Evolutionary conservation across 30 jellyfish, hydroid and myxozoan genomes (phyloP).

Genomic region (Pseudorhiza aurosa): DNA sequence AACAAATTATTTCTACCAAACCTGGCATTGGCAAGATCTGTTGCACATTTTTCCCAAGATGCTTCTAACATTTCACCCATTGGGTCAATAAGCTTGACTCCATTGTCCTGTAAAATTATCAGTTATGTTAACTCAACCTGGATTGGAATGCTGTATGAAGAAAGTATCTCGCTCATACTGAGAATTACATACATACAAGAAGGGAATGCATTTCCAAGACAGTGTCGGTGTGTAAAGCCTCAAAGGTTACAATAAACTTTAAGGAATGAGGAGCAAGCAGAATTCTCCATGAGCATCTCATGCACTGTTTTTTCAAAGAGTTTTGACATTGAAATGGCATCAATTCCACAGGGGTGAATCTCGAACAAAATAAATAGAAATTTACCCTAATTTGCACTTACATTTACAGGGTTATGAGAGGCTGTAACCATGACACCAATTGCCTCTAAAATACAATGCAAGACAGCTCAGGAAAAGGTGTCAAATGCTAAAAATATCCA

Average conservation of each 20-base stretch:
- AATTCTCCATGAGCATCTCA: too few species aligned
- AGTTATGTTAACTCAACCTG: not conserved
- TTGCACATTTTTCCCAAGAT: slow-evolving; percentile 92
- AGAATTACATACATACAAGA: too few species aligned
- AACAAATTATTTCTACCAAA: too few species aligned
- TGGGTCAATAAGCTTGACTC: slow-evolving; percentile 92
- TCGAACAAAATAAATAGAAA: too few species aligned
- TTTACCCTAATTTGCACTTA: not conserved
- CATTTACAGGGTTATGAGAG: slow-evolving; percentile 93
- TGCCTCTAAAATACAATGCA: slow-evolving; percentile 86
- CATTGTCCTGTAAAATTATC: slow-evolving; percentile 81
- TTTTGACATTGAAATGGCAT: too few species aligned
- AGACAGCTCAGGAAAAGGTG: too few species aligned
- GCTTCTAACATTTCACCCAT: slow-evolving; percentile 97
- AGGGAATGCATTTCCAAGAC: not conserved
- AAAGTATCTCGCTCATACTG: too few species aligned
- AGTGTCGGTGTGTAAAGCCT: not conserved
- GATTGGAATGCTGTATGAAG: too few species aligned
- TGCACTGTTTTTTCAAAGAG: too few species aligned
- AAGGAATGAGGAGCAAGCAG: too few species aligned
- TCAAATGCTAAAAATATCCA: too few species aligned
- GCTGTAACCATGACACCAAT: slow-evolving; percentile 99
- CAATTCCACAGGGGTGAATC: too few species aligned
- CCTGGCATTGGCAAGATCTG: slow-evolving; percentile 86
- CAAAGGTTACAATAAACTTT: not conserved